Evolutionary conservation across 2,797 vertebrate genomes (phyloP).

Genomic region (Chiloscyllium punctatum): DNA sequence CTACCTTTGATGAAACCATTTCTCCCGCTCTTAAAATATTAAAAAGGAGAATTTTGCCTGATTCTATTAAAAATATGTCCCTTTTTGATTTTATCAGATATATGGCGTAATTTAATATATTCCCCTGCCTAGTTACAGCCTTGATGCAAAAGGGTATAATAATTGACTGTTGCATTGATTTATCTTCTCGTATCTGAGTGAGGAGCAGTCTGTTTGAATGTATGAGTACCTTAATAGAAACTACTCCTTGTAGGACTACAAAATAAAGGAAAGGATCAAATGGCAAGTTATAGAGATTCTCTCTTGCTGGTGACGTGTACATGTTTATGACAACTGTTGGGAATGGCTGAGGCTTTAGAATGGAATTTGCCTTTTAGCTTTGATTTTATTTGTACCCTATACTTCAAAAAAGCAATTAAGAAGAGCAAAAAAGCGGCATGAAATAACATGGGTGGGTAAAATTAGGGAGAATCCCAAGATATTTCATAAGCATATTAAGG

Average conservation of each 20-base stretch:
- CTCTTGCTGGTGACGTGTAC: neutral
- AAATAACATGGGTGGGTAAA: too few species aligned
- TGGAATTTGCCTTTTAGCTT: neutral
- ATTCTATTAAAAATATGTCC: neutral
- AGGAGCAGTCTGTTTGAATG: neutral
- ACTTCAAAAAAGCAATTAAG: too few species aligned
- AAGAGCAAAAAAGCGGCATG: too few species aligned
- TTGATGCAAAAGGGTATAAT: neutral
- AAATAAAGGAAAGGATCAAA: neutral
- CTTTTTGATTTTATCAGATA: neutral
- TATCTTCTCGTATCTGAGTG: neutral
- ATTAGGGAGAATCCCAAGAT: too few species aligned
- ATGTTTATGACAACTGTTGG: neutral
- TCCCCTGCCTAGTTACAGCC: neutral
- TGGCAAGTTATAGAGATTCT: neutral
- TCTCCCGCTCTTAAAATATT: conserved; percentile 41
- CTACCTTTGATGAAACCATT: neutral
- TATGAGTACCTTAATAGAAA: neutral
- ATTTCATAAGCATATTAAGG: too few species aligned
- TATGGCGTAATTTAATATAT: neutral
- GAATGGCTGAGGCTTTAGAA: neutral
- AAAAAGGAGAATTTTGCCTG: conserved; percentile 46
- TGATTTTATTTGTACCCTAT: neutral
- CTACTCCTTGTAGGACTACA: neutral
- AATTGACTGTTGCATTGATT: neutral